Percentiles rank a stretch among this genome's conserved stretches.
phyloP scores from a whole-genome alignment of 2,113 vertebrate genomes.

The Dromas ardeola region DNA sequence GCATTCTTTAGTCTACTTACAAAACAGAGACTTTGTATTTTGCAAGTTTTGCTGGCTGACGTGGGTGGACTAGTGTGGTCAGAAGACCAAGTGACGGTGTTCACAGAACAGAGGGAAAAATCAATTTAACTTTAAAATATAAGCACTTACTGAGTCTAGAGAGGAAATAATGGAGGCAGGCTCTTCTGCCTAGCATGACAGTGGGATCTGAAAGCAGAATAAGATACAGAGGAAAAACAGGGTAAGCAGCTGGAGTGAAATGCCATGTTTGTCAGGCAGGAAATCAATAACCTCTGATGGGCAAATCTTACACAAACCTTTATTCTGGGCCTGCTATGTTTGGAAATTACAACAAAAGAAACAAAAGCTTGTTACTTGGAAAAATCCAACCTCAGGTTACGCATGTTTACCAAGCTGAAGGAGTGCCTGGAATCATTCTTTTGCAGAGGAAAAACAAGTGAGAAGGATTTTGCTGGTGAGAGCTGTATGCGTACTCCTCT shows the following conservation, averaged over 20 bases:
- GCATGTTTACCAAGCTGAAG: conserved; percentile 6
- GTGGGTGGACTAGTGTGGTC: neutral
- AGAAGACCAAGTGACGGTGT: neutral
- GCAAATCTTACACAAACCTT: conserved; percentile 19
- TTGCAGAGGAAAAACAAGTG: conserved; percentile 2
- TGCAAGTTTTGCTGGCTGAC: neutral
- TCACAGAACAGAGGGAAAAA: neutral
- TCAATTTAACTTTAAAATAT: conserved; percentile 30
- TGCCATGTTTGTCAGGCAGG: neutral
- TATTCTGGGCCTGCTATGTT: neutral
- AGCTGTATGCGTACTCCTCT: neutral
- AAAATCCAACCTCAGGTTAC: neutral
- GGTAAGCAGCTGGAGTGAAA: neutral
- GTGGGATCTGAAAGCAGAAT: neutral
- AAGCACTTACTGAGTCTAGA: neutral
- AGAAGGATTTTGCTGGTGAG: conserved; percentile 5
- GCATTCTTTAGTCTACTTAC: neutral
- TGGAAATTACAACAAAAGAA: conserved; percentile 27
- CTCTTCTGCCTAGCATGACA: conserved; percentile 9
- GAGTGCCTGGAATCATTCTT: conserved; percentile 20
- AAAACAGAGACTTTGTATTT: neutral
- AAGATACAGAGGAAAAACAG: neutral
- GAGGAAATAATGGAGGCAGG: conserved; percentile 14
- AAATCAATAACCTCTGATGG: conserved; percentile 27
- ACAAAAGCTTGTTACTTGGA: conserved; percentile 9